Conservation (phyloP, 2,797 vertebrate genomes). For the Artibeus lituratus region DNA sequence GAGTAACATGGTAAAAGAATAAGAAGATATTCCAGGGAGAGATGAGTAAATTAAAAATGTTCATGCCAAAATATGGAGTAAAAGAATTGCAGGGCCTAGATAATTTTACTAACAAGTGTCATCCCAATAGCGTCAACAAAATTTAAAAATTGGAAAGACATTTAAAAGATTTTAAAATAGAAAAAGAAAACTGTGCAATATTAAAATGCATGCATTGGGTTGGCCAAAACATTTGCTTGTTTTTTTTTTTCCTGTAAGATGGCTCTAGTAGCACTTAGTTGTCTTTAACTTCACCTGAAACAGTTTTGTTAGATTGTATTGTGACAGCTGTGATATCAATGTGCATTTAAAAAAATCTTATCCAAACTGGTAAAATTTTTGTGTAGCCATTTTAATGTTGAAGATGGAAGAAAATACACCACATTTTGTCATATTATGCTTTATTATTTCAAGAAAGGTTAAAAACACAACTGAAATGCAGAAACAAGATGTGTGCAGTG, state of each 20-base stretch:
- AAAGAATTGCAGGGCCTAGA: neutral
- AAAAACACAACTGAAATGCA: neutral
- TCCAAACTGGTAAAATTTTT: neutral
- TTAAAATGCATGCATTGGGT: neutral
- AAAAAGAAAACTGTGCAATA: neutral
- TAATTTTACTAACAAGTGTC: neutral
- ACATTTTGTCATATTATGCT: neutral
- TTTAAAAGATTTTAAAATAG: neutral
- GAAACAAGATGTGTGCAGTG: neutral
- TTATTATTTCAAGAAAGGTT: neutral
- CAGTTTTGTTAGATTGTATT: neutral
- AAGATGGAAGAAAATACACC: neutral
- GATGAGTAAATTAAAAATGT: neutral
- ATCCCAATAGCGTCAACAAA: neutral
- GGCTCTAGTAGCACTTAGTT: neutral
- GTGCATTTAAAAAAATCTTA: neutral
- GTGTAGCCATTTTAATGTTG: neutral
- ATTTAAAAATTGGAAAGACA: neutral
- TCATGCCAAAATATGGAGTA: neutral
- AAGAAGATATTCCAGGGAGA: neutral
- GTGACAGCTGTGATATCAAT: neutral
- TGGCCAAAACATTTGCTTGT: neutral
- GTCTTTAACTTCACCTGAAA: neutral
- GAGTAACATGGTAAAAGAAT: neutral
- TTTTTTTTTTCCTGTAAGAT: neutral